These are phyloP conservation scores for Cephus cinctus DNA, from an alignment of 1,140 invertebrate species.

Conservation along the genomic window DNA sequence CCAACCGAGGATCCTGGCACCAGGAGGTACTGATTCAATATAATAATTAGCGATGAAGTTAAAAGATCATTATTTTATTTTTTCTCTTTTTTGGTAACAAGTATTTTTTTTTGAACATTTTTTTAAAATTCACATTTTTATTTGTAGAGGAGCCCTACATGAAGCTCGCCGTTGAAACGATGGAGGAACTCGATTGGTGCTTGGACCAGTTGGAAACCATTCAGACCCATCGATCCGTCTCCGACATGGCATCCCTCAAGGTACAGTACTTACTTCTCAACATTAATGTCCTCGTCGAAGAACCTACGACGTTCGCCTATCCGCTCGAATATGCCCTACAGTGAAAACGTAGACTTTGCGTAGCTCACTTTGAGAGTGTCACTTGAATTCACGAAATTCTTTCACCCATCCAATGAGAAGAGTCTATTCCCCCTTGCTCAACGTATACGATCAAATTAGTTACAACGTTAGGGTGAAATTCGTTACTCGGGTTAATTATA, in stretches of 20 bases:
- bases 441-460: no score
- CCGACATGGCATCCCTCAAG: constrained; percentile 99
- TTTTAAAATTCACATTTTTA: constrained; percentile 12
- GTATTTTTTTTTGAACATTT: no score
- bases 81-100: background rate
- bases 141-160: constrained; percentile 85
- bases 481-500: no score
- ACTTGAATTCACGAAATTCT: no score
- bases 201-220: constrained; percentile 98
- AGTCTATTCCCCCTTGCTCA: no score
- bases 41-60: constrained; percentile 9
- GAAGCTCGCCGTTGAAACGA: constrained; percentile 91
- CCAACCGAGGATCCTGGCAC: constrained; percentile 69
- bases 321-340: no score
- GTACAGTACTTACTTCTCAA: constrained; percentile 58
- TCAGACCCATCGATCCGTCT: constrained; percentile 97
- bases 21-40: constrained; percentile 62
- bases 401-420: no score
- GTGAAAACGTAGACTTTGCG: no score
- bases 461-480: no score
- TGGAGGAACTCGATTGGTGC: constrained; percentile 99
- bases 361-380: no score
- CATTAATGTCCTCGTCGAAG: no score
- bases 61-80: background rate
- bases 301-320: no score